These are phyloP conservation scores for Barypeithes pellucidus DNA, from an alignment of 2,888 invertebrate species.

Conservation along the genomic window DNA sequence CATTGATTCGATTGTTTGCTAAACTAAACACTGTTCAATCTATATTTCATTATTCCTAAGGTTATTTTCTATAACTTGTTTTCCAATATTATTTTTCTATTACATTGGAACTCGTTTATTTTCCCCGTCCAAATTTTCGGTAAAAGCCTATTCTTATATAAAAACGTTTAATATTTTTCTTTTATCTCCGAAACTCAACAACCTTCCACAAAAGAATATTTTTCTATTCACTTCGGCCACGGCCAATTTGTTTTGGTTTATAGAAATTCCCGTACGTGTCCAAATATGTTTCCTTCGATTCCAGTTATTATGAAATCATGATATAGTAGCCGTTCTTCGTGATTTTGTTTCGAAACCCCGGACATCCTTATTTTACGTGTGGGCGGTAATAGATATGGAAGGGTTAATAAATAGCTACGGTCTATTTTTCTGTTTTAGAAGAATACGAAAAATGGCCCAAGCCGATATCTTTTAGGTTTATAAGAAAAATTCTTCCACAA, in stretches of 20 bases:
- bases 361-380: conserved; percentile 26
- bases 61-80: too few relatives aligned
- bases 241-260: conserved; percentile 41
- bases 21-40: too few relatives aligned
- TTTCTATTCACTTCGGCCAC: conserved; percentile 28
- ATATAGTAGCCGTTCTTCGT: conserved; percentile 29
- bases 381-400: conserved; percentile 13
- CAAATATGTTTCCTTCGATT: conserved; percentile 38
- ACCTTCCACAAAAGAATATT: conserved; percentile 20
- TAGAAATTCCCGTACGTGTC: conserved; percentile 43
- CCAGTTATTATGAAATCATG: conserved; percentile 33
- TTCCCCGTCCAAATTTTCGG: conserved; percentile 4
- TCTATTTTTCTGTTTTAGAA: not conserved
- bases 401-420: conserved; percentile 21
- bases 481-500: too few relatives aligned
- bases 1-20: too few relatives aligned
- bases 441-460: too few relatives aligned
- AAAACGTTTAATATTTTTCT: conserved; percentile 23
- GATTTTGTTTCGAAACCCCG: conserved; percentile 28
- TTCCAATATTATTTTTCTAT: too few relatives aligned
- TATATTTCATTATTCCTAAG: too few relatives aligned
- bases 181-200: conserved; percentile 22
- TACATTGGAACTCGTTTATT: not conserved
- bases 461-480: too few relatives aligned
- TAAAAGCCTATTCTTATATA: conserved; percentile 15